Evolutionary conservation across 1,140 invertebrate genomes (phyloP), one percentile per base, ranked within the genome.

Genomic region (Drosophila orena): DNA sequence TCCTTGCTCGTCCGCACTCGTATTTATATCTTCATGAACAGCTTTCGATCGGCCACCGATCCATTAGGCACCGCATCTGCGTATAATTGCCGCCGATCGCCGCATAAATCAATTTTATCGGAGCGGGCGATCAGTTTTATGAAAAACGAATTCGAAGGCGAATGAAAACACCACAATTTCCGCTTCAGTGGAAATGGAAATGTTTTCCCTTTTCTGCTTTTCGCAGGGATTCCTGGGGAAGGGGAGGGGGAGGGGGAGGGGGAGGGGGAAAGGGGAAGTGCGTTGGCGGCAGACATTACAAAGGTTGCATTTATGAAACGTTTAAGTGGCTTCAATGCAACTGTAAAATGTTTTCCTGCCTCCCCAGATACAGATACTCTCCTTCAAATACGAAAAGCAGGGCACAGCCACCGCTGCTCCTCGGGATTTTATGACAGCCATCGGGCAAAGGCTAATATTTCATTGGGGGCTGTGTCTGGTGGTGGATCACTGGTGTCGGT

Each of bases 61-160:
- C 84, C 84, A 89, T 89, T 89, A 89, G 84, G 62, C 80, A 89
- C 84, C 85, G 84, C 84, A 89, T 89, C 84, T 89, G 81, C 74
- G 80, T 89, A 84, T 89, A 89, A 89, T 89, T 89, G 84, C 88
- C 81, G 72, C 68, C 84, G 84, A 88, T 89, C 84, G 84, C 52
- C 84, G 85, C 79, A 89, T 89, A 89, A 89, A 89, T 89, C 84
- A 89, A 89, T 89, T 89, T 89, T 89, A 89, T 89, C 84, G 88
- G 64, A 76, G 70, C 65, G 57, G 68, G 88, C 79, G 84, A 89
- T 89, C 84, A 89, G 84, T 89, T 89, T 89, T 89, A 89, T 89
- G 84, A 89, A 89, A 89, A 71, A 49, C 59, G 59, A 62, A 68
- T 64, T 68, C 46, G 22, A 66, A 69, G 34, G 38, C 49, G 43